Conservation (phyloP, 2,888 invertebrate genomes). For the Drosophila vallismaia region DNA sequence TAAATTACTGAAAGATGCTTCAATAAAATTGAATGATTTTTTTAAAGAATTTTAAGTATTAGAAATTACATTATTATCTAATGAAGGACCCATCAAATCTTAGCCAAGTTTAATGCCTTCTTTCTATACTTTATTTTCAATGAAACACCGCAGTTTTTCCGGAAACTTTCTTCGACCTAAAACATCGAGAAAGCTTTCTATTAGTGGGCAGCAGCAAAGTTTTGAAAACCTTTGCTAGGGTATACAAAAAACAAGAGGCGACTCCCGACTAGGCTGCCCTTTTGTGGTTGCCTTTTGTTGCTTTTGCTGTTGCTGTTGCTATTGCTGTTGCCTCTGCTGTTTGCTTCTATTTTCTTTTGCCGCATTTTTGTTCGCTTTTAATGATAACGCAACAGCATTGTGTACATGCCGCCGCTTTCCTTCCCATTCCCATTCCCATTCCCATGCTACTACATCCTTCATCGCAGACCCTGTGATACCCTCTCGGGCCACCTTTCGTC, state of each 20-base stretch:
- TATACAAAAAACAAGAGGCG: slow-evolving; percentile 49
- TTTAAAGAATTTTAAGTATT: no score
- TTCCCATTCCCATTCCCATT: no score
- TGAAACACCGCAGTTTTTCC: neutral
- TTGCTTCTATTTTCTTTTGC: slow-evolving; percentile 68
- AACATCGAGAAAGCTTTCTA: slow-evolving; percentile 1
- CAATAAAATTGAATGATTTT: no score
- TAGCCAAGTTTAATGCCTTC: neutral
- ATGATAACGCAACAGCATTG: slow-evolving; percentile 77
- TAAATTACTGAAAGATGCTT: no score
- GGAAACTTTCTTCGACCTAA: neutral
- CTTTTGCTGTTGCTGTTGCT: slow-evolving; percentile 20
- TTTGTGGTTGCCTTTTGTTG: slow-evolving; percentile 69
- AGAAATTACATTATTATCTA: no score
- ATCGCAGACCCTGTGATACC: slow-evolving; percentile 21
- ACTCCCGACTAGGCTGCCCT: slow-evolving; percentile 66
- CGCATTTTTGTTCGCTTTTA: slow-evolving; percentile 69
- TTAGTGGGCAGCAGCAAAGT: slow-evolving; percentile 5
- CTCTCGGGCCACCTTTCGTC: slow-evolving; percentile 38
- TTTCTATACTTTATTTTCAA: neutral
- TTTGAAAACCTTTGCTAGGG: slow-evolving; percentile 19
- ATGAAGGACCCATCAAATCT: neutral
- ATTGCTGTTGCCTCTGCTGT: slow-evolving; percentile 27
- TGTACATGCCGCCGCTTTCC: slow-evolving; percentile 30
- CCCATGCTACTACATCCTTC: no score